Conservation (phyloP, 2,888 invertebrate genomes). For the Ophion slaviceki region DNA sequence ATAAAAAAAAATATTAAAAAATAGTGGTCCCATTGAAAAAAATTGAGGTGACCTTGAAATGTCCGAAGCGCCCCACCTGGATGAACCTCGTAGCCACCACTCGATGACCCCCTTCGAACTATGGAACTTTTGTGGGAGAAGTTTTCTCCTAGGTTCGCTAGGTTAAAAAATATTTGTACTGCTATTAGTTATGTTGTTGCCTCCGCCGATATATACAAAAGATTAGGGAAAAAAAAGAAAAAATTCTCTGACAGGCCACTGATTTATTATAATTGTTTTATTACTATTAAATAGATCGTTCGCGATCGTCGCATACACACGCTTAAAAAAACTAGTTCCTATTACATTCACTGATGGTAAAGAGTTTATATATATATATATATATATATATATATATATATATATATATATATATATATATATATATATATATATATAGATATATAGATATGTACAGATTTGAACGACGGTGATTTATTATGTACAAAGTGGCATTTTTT, state of each 20-base stretch:
- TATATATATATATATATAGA: slow-evolving; percentile 34
- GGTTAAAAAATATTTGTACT: too few species aligned
- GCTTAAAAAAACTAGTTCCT: slow-evolving; percentile 71
- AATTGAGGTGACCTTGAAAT: too few species aligned
- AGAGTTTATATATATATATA: slow-evolving; percentile 65
- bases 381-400: slow-evolving; percentile 44
- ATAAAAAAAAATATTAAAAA: too few species aligned
- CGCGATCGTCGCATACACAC: slow-evolving; percentile 72
- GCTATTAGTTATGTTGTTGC: too few species aligned
- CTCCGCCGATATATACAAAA: too few species aligned
- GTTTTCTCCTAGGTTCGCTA: too few species aligned
- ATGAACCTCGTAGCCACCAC: too few species aligned
- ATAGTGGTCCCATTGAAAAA: too few species aligned
- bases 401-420: slow-evolving; percentile 62
- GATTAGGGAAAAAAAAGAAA: too few species aligned
- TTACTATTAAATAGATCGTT: slow-evolving; percentile 71
- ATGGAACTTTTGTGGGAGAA: too few species aligned
- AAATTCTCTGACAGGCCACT: not conserved
- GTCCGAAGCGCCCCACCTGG: too few species aligned
- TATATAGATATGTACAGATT: slow-evolving; percentile 47
- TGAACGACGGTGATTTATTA: slow-evolving; percentile 38
- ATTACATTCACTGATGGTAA: slow-evolving; percentile 71
- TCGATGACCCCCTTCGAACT: too few species aligned
- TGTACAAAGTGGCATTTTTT: slow-evolving; percentile 21
- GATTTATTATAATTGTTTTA: slow-evolving; percentile 74